Evolutionary conservation across 2,797 vertebrate genomes (phyloP).

Genomic region (Ctenopoma multispine): DNA sequence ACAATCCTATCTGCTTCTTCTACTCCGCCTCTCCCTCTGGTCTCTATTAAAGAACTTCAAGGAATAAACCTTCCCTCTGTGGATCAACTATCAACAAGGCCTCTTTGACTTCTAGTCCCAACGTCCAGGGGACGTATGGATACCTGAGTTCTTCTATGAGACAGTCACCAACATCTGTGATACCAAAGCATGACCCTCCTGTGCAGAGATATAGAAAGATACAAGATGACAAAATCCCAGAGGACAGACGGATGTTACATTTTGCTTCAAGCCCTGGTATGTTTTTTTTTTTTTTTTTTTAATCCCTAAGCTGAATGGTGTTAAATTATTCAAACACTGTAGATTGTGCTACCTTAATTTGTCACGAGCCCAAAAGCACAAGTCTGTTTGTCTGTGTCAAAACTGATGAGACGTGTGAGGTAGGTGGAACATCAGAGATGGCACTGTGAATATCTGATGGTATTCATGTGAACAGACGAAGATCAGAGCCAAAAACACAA

Average conservation of each 20-base stretch:
- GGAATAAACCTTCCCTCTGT: conserved; percentile 51
- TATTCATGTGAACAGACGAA: conserved; percentile 62
- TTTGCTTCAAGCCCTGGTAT: conserved; percentile 25
- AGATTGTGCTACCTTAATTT: conserved; percentile 76
- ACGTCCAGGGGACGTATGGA: conserved; percentile 32
- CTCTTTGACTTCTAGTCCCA: conserved; percentile 54
- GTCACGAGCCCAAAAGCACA: conserved; percentile 76
- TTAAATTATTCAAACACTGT: conserved; percentile 76
- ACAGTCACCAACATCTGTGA: conserved; percentile 31
- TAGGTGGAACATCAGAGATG: conserved; percentile 71
- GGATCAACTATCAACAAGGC: conserved; percentile 45
- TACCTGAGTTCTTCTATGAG: conserved; percentile 37
- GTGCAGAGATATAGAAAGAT: conserved; percentile 41
- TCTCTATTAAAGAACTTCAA: conserved; percentile 74
- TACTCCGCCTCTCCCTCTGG: conserved; percentile 75
- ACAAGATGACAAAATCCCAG: conserved; percentile 51
- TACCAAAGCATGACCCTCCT: conserved; percentile 37
- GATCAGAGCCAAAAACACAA: conserved; percentile 68
- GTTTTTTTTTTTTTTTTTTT: conserved; percentile 29
- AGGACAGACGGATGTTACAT: conserved; percentile 45
- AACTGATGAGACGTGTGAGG: conserved; percentile 73
- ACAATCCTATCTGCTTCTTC: conserved; percentile 45
- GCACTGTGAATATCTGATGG: conserved; percentile 75
- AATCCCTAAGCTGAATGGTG: conserved; percentile 36
- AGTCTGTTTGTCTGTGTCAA: conserved; percentile 79